Conservation (phyloP, 2,888 invertebrate species). For the Amorpha juglandis region DNA sequence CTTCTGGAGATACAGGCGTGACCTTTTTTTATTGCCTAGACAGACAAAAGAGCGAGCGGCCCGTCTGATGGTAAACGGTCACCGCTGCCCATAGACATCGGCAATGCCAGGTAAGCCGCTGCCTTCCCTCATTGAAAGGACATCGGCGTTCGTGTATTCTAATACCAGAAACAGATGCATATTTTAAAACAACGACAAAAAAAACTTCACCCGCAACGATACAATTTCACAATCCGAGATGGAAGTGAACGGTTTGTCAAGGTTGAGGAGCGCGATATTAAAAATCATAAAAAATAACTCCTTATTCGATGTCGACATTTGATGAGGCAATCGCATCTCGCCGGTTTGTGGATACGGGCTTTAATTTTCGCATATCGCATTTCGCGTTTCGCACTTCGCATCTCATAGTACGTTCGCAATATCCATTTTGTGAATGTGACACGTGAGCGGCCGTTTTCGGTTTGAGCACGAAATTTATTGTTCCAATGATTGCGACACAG, state of each 20-base stretch:
- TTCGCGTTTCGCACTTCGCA: slow-evolving; percentile 20
- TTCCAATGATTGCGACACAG: slow-evolving; percentile 66
- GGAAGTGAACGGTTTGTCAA: slow-evolving; percentile 11
- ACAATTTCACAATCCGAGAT: background rate
- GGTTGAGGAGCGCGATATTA: slow-evolving; percentile 1
- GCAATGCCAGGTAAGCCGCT: too few species aligned
- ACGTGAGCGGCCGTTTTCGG: slow-evolving; percentile 37
- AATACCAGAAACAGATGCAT: background rate
- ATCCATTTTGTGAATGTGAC: slow-evolving; percentile 40
- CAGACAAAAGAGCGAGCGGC: too few species aligned
- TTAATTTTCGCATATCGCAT: slow-evolving; percentile 42
- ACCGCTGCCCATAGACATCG: too few species aligned
- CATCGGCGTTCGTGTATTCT: too few species aligned
- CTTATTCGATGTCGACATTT: slow-evolving; percentile 1
- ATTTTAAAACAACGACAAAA: background rate
- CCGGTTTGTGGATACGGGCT: slow-evolving; percentile 37
- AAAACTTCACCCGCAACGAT: background rate
- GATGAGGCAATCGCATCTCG: background rate
- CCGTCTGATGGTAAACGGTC: too few species aligned
- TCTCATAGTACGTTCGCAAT: slow-evolving; percentile 30
- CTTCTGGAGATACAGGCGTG: too few species aligned
- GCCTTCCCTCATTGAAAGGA: too few species aligned
- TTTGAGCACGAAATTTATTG: slow-evolving; percentile 60
- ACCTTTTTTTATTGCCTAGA: too few species aligned
- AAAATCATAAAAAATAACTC: slow-evolving; percentile 5